Base-by-base conservation (phyloP, 2,888 invertebrate genomes). In the Alentia gelatinosa region DNA sequence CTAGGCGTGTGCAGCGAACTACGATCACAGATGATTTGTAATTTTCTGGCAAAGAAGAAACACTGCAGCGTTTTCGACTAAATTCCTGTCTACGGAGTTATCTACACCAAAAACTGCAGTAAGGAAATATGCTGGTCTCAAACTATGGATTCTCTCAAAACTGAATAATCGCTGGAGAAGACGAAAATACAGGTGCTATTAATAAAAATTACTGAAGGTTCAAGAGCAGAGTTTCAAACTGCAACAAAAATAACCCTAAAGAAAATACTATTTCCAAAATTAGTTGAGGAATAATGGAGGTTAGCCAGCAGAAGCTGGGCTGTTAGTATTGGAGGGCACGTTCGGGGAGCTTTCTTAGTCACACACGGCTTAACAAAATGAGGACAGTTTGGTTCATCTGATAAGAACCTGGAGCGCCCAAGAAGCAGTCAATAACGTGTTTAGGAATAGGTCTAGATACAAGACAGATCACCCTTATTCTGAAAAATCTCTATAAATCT, bases 181-280 rank as follows among this genome's bases (percentile, higher is more conserved):
- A n/a, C n/a, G 56, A 47, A n/a, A 56, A 56, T 19, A 19, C 19
- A 56, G 56, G 23, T 3, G 23, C 56, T 56, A 56, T 56, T 56
- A 3, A 56, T 5, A 56, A n/a, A n/a, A n/a, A n/a, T n/a, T n/a
- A 37, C 30, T 3, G 75, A 75, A 75, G n/a, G 30, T 39, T 30
- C 40, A 39, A 5, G 23, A 86, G 83, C 23, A 37, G 83, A 83
- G n/a, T 47, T 86, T 47, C 86, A 86, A 47, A n/a, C 40, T 40
- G 42, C 86, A 40, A 47, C 47, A 40, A 86, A 47, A 37, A 42
- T 40, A 39, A 19, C 30, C 86, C n/a, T 3, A 56, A 56, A 56
- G 23, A n/a, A n/a, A n/a, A n/a, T n/a, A n/a, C n/a, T n/a, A n/a
- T n/a, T n/a, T n/a, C n/a, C n/a, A n/a, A n/a, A n/a, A n/a, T n/a